Evolutionary conservation across 2,888 invertebrate species (phyloP).

Genomic region (Melipona bicolor): DNA sequence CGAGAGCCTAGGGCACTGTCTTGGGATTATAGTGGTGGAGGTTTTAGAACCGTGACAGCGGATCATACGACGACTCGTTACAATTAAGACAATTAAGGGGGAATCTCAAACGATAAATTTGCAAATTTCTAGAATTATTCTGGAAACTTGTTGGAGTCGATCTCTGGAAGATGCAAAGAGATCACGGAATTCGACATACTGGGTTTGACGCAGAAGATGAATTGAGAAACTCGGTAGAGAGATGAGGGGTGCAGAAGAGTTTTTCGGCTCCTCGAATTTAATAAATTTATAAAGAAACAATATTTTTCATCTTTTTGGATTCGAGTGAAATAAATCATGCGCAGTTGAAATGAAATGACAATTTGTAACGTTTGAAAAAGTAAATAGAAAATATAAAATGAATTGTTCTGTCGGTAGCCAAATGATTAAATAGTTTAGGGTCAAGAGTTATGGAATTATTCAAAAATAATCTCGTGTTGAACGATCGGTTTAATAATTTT

Average conservation of each 20-base stretch:
- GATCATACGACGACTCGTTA: neutral
- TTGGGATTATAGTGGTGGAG: conserved; percentile 1
- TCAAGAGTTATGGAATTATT: no score
- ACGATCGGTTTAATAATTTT: no score
- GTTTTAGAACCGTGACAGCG: neutral
- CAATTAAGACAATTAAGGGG: neutral
- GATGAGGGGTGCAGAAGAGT: neutral
- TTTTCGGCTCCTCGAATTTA: neutral
- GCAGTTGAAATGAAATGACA: no score
- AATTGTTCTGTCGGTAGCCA: no score
- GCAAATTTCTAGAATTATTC: neutral
- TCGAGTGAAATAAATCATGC: no score
- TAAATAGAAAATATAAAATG: no score
- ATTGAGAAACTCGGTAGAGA: neutral
- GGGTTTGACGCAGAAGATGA: neutral
- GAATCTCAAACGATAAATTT: neutral
- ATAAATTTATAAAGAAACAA: neutral
- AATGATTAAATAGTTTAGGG: no score
- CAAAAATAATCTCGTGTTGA: no score
- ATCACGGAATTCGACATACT: neutral
- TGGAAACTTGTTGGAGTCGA: neutral
- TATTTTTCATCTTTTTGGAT: neutral
- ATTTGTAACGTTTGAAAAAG: no score
- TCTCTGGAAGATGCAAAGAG: neutral
- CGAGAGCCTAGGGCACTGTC: neutral